A percentile compares a stretch with the other conserved stretches of the same genome.
phyloP scores from a whole-genome alignment of 35 echinoderm and acorn worm genomes.

The Hemicentrotus pulcherrimus region DNA sequence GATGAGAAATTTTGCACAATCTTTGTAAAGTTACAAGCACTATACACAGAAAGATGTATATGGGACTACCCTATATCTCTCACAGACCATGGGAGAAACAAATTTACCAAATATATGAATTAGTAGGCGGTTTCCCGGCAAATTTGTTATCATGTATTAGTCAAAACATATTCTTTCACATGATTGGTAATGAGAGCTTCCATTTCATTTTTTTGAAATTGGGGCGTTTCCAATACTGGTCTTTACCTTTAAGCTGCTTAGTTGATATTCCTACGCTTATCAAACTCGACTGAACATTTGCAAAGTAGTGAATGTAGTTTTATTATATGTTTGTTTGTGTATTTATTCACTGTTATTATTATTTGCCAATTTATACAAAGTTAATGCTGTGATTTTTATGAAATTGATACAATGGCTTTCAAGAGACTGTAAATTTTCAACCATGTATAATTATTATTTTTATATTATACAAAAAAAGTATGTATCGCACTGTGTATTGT shows the following conservation, averaged over 20 bases:
- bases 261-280: not conserved
- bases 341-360: conserved; percentile 17
- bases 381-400: conserved; percentile 15
- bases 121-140: no score
- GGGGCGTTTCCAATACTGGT: no score
- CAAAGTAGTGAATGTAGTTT: not conserved
- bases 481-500: conserved; percentile 18
- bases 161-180: no score
- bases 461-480: conserved; percentile 25
- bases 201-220: no score
- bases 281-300: not conserved
- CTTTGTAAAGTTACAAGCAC: no score
- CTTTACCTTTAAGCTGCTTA: not conserved
- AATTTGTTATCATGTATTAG: no score
- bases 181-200: no score
- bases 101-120: no score
- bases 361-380: not conserved
- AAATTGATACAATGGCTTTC: not conserved
- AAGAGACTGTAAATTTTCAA: conserved; percentile 16
- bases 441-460: conserved; percentile 34
- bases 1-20: no score
- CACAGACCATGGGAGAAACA: no score
- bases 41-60: no score
- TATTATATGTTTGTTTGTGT: not conserved
- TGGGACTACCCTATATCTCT: no score